Evolutionary conservation across 2,888 invertebrate genomes (phyloP), one percentile per base, ranked within the genome.

Genomic region (Orgyia antiqua): DNA sequence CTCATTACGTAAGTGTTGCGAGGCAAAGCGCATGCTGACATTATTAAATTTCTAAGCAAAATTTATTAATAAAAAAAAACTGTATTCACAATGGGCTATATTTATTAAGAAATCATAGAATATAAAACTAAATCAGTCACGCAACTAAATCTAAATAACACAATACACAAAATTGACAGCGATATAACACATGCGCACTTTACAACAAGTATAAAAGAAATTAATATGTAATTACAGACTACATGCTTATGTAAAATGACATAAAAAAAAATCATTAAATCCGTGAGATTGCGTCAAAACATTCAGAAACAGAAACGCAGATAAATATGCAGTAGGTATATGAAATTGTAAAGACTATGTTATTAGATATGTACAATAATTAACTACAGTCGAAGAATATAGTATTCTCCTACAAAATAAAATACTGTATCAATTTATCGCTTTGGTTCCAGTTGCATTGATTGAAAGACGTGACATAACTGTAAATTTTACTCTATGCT

Each of bases 81-180:
- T 24, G 34, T 42, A 31, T 50, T 10, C 23, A 23, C 23, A 49
- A 45, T 54, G 50, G 45, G 58, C 52, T 66, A 56, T 74, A 74
- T 75, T 50, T 38, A 50, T 44, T 43, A 49, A 56, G 56, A 63
- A 61, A 51, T 61, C 59, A 59, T 55, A 51, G 56, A 64, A 69
- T 47, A 69, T 47, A 68, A 59, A 60, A 57, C 72, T 80, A 82
- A 74, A 60, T 84, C 84, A 84, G 84, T 82, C 83, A 80, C 79
- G 72, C 82, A 58, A 45, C 52, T 53, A 70, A 49, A 55, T 45
- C 62, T 68, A 71, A 57, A 31, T 47, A 50, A 60, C 58, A 55
- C 54, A 45, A 56, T 58, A 63, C 56, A 62, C 51, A 48, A 39
- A 35, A 36, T 36, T 42, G 35, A 42, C 34, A 44, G 37, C 39